Conservation (phyloP, 2,888 invertebrate genomes). For the Drosophila falleni region DNA sequence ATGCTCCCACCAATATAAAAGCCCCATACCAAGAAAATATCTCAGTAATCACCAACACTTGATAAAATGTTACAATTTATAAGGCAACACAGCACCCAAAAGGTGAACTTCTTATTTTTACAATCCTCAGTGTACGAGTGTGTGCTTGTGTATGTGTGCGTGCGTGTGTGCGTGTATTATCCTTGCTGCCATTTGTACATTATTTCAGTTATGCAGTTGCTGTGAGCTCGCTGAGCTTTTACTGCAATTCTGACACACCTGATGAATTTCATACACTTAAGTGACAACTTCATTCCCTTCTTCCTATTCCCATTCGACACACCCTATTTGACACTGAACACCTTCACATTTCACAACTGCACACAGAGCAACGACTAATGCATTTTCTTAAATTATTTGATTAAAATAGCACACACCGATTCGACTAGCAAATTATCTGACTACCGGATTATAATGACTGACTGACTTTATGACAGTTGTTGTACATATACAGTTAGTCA, state of each 20-base stretch:
- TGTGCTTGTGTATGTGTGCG: neutral
- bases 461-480: too few relatives aligned
- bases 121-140: slow-evolving; percentile 1
- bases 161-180: slow-evolving; percentile 34
- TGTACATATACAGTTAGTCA: too few relatives aligned
- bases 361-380: slow-evolving; percentile 43
- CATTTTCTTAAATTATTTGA: slow-evolving; percentile 63
- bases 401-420: slow-evolving; percentile 45
- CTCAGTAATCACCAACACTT: slow-evolving; percentile 68
- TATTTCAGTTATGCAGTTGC: slow-evolving; percentile 43
- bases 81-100: slow-evolving; percentile 52
- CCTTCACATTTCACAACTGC: slow-evolving; percentile 7
- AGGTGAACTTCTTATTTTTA: slow-evolving; percentile 23
- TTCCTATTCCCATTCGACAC: slow-evolving; percentile 9
- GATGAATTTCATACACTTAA: slow-evolving; percentile 71
- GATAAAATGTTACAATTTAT: slow-evolving; percentile 79
- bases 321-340: slow-evolving; percentile 32
- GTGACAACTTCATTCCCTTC: slow-evolving; percentile 16
- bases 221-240: slow-evolving; percentile 57
- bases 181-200: slow-evolving; percentile 50
- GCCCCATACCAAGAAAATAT: neutral
- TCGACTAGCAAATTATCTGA: slow-evolving; percentile 2
- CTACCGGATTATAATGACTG: neutral
- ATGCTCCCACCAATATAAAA: neutral
- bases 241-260: slow-evolving; percentile 77